phyloP scores from a whole-genome alignment of 2,113 vertebrate species.

The Sylvietta virens region DNA sequence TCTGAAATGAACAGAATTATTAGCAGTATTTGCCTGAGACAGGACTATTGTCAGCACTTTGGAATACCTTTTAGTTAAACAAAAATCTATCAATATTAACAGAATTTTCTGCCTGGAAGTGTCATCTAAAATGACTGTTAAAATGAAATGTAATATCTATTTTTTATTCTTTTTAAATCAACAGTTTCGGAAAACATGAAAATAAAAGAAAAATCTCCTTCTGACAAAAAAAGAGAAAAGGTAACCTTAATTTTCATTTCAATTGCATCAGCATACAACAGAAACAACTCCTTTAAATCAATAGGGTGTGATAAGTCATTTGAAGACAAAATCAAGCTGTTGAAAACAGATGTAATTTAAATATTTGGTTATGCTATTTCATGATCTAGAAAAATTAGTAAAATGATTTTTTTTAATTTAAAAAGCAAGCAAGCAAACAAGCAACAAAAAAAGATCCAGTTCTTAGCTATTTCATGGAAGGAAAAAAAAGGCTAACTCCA shows the following conservation, averaged over 20 bases:
- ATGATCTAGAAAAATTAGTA: neutral
- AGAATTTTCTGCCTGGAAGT: neutral
- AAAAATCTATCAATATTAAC: neutral
- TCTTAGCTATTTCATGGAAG: neutral
- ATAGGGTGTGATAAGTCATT: neutral
- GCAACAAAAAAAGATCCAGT: accelerated
- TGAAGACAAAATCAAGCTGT: neutral
- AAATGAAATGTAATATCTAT: neutral
- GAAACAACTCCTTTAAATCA: neutral
- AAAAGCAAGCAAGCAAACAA: neutral
- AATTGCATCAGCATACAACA: neutral
- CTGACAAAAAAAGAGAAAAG: neutral
- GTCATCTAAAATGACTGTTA: neutral
- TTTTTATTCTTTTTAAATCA: neutral
- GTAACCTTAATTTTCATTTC: neutral
- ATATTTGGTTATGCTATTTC: neutral
- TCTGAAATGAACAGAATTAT: neutral
- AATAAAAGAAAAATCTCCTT: neutral
- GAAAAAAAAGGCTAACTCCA: neutral
- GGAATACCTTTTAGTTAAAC: neutral
- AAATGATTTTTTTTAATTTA: neutral
- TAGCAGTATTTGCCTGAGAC: neutral
- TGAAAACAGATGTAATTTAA: neutral
- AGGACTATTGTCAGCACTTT: neutral
- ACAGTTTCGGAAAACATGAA: neutral